Conservation (phyloP, 2,797 vertebrate species). For the Tangara arthus region DNA sequence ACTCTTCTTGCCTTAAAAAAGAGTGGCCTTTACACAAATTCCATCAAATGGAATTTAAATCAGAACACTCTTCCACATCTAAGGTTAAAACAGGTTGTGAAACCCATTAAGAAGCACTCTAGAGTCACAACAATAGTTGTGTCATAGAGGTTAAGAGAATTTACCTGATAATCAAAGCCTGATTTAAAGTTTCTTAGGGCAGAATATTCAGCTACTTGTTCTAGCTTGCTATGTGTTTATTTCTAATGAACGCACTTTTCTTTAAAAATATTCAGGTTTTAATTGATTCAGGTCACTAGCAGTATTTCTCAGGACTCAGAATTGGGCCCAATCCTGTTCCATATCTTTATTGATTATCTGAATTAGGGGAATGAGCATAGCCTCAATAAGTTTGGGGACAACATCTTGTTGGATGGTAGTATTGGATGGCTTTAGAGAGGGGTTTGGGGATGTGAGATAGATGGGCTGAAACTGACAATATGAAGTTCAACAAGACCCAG, state of each 20-base stretch:
- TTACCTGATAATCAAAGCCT: not conserved
- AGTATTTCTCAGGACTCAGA: not conserved
- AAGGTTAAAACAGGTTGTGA: not conserved
- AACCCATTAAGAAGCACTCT: constrained; percentile 24
- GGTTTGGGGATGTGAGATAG: not conserved
- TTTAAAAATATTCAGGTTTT: not conserved
- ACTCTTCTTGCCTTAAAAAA: not conserved
- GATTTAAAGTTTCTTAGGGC: not conserved
- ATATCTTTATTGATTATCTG: not conserved
- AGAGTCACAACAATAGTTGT: not conserved
- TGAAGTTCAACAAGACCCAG: not conserved
- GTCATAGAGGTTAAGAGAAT: constrained; percentile 1
- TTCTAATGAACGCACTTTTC: not conserved
- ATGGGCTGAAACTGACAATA: not conserved
- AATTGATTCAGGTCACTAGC: not conserved
- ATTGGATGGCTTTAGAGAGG: not conserved
- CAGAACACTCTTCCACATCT: not conserved
- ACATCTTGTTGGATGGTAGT: not conserved
- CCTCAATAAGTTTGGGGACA: not conserved
- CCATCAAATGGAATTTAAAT: not conserved
- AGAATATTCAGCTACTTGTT: not conserved
- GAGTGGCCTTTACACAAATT: not conserved
- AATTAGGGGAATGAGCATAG: not conserved
- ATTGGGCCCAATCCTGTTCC: not conserved
- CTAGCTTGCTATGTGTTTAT: not conserved